phyloP scores from a whole-genome alignment of 2,888 invertebrate species.

The Thecocarcelia acutangulata region DNA sequence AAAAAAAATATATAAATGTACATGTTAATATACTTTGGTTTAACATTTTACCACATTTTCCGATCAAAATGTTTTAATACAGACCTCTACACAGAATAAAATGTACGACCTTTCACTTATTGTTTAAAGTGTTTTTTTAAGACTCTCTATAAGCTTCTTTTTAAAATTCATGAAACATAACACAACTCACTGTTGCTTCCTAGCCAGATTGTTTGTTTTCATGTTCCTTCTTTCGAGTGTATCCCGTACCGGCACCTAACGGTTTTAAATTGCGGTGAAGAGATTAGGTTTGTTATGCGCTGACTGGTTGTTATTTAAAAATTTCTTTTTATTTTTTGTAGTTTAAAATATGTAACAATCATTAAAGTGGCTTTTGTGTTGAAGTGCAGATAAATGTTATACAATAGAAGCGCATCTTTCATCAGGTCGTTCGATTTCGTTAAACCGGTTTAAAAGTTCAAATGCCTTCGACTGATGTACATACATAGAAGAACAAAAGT shows the following conservation, averaged over 20 bases:
- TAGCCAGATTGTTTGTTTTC: constrained; percentile 13
- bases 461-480: constrained; percentile 36
- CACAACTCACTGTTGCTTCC: constrained; percentile 23
- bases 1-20: not conserved
- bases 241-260: constrained; percentile 51
- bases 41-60: constrained; percentile 41
- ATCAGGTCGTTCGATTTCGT: constrained; percentile 62
- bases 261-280: constrained; percentile 64
- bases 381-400: constrained; percentile 33
- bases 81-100: constrained; percentile 50
- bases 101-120: constrained; percentile 62
- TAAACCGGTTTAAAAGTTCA: constrained; percentile 69
- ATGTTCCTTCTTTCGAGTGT: constrained; percentile 16
- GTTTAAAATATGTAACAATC: constrained; percentile 35
- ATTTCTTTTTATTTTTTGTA: not conserved
- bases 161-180: not conserved
- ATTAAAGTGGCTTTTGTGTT: constrained; percentile 20
- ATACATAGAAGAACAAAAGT: constrained; percentile 1
- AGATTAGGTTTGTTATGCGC: constrained; percentile 43
- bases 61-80: constrained; percentile 45
- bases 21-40: constrained; percentile 22
- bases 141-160: not conserved
- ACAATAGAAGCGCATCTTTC: constrained; percentile 60
- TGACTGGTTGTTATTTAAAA: constrained; percentile 6
- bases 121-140: constrained; percentile 27